Conservation (phyloP, 2,888 invertebrate genomes). For the Lampropteryx suffumata region DNA sequence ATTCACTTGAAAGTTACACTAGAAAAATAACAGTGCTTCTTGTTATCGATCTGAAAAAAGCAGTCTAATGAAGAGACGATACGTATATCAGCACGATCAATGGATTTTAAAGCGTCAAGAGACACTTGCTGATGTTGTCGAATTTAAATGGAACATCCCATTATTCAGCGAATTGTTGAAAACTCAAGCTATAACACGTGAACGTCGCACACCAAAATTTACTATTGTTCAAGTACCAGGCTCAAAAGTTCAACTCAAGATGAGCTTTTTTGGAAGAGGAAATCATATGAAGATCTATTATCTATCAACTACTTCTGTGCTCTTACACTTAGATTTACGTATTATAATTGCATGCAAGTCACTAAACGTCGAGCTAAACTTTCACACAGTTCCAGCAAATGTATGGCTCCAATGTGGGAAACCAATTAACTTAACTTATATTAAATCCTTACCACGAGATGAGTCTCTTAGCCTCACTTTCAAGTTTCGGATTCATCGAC, state of each 20-base stretch:
- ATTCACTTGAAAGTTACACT: too few species aligned
- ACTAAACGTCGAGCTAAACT: constrained; percentile 39
- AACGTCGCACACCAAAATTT: constrained; percentile 63
- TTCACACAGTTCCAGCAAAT: constrained; percentile 68
- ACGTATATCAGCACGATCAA: too few species aligned
- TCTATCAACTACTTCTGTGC: constrained; percentile 62
- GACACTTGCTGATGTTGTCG: constrained; percentile 36
- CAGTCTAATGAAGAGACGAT: too few species aligned
- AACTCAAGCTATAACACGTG: constrained; percentile 39
- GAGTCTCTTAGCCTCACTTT: not conserved
- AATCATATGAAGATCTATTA: constrained; percentile 74
- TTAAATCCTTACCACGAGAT: not conserved
- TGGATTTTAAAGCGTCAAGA: too few species aligned
- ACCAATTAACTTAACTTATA: constrained; percentile 53
- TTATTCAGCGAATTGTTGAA: constrained; percentile 15
- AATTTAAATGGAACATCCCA: constrained; percentile 69
- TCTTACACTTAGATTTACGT: constrained; percentile 41
- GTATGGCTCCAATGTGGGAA: constrained; percentile 68
- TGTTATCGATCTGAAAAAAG: too few species aligned
- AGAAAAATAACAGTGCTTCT: too few species aligned
- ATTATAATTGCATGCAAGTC: too few species aligned
- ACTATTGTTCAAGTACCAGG: constrained; percentile 40
- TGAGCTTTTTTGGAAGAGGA: constrained; percentile 67
- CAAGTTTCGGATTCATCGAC: constrained; percentile 38
- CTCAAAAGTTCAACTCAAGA: constrained; percentile 66